Percentiles rank a stretch among this genome's conserved stretches.
Conservation (phyloP, 2,888 invertebrate species). For the Folsomia manolachei region DNA sequence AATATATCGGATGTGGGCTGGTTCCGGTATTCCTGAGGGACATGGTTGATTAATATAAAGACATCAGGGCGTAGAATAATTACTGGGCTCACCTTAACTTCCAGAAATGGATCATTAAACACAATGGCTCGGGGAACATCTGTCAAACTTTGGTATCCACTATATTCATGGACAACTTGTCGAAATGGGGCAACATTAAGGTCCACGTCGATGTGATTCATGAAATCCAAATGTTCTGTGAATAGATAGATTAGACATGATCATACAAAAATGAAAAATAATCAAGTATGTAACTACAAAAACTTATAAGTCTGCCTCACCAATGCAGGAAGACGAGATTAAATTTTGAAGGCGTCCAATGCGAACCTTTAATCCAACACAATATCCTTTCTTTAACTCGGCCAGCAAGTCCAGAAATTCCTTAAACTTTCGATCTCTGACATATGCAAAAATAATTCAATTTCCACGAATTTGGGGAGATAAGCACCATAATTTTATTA, state of each 20-base stretch:
- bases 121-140: slow-evolving; percentile 83
- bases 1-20: slow-evolving; percentile 73
- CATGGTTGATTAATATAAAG: neutral
- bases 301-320: slow-evolving; percentile 52
- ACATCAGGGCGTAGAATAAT: neutral
- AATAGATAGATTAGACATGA: slow-evolving; percentile 5
- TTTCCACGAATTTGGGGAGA: neutral
- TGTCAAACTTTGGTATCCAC: slow-evolving; percentile 91
- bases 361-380: slow-evolving; percentile 92
- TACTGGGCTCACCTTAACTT: slow-evolving; percentile 56
- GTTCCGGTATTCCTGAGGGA: slow-evolving; percentile 57
- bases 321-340: slow-evolving; percentile 95
- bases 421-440: slow-evolving; percentile 86
- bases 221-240: slow-evolving; percentile 92
- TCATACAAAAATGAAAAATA: slow-evolving; percentile 1
- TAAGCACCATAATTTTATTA: neutral
- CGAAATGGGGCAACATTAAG: slow-evolving; percentile 77
- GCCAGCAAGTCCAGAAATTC: slow-evolving; percentile 94
- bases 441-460: slow-evolving; percentile 36
- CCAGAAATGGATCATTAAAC: slow-evolving; percentile 63
- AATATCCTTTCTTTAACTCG: slow-evolving; percentile 93
- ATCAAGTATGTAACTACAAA: slow-evolving; percentile 1
- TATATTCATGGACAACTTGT: slow-evolving; percentile 85
- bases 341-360: slow-evolving; percentile 92
- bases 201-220: slow-evolving; percentile 71